Conservation (phyloP, 2,888 invertebrate species). For the Drosophila seclusa region DNA sequence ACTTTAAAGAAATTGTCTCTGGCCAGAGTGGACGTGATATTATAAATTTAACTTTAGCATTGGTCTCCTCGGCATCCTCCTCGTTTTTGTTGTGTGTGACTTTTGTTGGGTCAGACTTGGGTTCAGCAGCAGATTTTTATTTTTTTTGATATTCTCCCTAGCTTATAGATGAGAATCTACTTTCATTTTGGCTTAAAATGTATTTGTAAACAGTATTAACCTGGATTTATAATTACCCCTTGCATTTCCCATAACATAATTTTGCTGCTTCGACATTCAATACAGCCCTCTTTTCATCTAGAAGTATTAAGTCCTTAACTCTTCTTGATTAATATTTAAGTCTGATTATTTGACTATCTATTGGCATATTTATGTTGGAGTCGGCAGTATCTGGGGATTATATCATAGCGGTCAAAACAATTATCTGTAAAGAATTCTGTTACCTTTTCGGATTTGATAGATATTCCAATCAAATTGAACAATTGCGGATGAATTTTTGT, state of each 20-base stretch:
- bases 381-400: too few species aligned
- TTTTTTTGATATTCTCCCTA: background rate
- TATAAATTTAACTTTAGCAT: slow-evolving; percentile 60
- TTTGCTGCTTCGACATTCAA: background rate
- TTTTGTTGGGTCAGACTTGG: slow-evolving; percentile 37
- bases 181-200: slow-evolving; percentile 25
- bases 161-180: slow-evolving; percentile 21
- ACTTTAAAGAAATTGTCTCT: slow-evolving; percentile 35
- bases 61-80: background rate
- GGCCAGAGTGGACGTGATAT: slow-evolving; percentile 52
- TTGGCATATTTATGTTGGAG: background rate
- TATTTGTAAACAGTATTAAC: background rate
- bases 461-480: background rate
- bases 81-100: slow-evolving; percentile 6
- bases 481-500: too few species aligned
- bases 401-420: background rate
- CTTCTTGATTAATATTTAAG: background rate
- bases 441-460: background rate
- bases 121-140: slow-evolving; percentile 24
- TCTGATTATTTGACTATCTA: background rate
- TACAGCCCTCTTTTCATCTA: background rate
- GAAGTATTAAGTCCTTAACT: background rate
- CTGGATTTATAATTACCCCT: slow-evolving; percentile 2
- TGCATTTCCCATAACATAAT: background rate
- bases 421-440: background rate